Evolutionary conservation across 2,797 vertebrate genomes (phyloP).

Genomic region (Anguilla obscura): DNA sequence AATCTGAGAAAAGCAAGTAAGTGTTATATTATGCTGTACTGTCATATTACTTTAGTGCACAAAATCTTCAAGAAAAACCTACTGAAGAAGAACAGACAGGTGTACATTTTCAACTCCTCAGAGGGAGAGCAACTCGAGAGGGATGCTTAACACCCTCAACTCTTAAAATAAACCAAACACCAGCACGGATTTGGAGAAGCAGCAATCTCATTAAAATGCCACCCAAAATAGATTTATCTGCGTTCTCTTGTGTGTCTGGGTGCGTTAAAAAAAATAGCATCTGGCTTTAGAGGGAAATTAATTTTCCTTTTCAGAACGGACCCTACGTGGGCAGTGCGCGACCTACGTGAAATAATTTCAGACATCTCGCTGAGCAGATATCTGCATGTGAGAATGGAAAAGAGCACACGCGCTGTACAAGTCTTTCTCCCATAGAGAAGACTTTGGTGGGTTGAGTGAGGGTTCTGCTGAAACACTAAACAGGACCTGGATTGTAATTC

Average conservation of each 20-base stretch:
- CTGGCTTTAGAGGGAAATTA: neutral
- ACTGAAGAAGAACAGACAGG: neutral
- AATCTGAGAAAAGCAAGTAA: neutral
- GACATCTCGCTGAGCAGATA: neutral
- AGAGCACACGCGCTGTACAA: conserved; percentile 11
- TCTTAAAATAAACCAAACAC: conserved; percentile 18
- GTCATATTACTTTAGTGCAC: neutral
- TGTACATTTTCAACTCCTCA: neutral
- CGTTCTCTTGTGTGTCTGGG: neutral
- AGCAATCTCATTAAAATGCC: conserved; percentile 15
- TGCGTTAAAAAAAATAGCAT: neutral
- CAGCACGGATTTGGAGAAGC: neutral
- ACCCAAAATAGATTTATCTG: neutral
- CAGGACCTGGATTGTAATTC: neutral
- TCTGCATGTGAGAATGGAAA: conserved; percentile 1
- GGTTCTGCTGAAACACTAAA: neutral
- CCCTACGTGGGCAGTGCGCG: conserved; percentile 3
- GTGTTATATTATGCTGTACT: neutral
- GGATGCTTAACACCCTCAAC: conserved; percentile 8
- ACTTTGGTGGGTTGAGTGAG: neutral
- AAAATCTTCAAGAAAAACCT: neutral
- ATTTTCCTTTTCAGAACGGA: neutral
- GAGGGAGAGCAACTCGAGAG: neutral
- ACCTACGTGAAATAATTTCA: conserved; percentile 10
- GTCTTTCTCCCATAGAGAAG: conserved; percentile 16